A percentile compares a stretch with the other conserved stretches of the same genome.
These are phyloP conservation scores for Raja brachyura DNA, from an alignment of 2,113 vertebrate genomes.

Conservation along the genomic window DNA sequence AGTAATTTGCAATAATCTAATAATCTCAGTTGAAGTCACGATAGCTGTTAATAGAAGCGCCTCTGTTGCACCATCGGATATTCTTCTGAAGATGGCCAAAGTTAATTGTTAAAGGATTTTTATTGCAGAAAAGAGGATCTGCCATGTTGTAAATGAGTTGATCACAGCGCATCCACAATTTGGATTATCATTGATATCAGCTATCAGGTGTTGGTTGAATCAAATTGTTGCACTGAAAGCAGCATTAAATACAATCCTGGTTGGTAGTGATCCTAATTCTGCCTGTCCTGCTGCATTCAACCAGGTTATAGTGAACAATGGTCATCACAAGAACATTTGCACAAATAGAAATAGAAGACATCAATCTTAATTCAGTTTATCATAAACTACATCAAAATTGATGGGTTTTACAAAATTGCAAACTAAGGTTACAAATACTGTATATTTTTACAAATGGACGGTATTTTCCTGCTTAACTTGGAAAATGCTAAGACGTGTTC, in stretches of 20 bases:
- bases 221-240: neutral
- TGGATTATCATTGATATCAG: neutral
- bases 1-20: neutral
- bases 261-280: neutral
- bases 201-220: too few relatives aligned
- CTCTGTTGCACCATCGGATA: neutral
- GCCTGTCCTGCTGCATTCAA: neutral
- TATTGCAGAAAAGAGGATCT: neutral
- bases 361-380: neutral
- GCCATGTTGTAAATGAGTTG: neutral
- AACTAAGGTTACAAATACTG: neutral
- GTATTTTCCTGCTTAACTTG: neutral
- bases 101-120: neutral
- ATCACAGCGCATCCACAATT: neutral
- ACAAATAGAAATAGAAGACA: neutral
- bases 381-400: neutral
- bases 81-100: neutral
- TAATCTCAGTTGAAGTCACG: neutral
- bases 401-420: neutral
- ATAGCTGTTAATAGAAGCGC: neutral
- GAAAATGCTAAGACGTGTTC: neutral
- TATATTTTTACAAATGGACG: neutral
- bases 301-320: neutral
- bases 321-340: neutral
- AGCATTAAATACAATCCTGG: neutral